Base-by-base conservation (phyloP, 2,113 vertebrate genomes). In the Ondatra zibethicus region DNA sequence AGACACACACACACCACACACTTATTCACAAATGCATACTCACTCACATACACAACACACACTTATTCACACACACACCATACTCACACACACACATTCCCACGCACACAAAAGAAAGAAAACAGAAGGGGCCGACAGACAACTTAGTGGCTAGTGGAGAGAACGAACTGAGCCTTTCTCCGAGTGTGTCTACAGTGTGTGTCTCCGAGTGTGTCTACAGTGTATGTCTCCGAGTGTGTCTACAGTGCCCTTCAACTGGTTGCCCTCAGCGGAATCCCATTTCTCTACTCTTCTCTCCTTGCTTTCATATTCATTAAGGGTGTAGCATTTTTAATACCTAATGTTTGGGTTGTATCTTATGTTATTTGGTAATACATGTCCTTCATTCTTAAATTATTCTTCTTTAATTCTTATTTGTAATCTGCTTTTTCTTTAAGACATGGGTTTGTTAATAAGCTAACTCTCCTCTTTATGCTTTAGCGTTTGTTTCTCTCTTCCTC, bases 361-460 rank as follows among this genome's bases (percentile, higher is more conserved):
- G 31, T 89, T 50, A 73, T 23, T 33, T 58, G 8, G 19, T 75
- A 86, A 85, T 39, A 14, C 25, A 50, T 68, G 14, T 31, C 36
- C 25, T 81, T 82, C 29, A 14, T 94, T 95, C 13, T 91, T 91
- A 25, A 29, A 39, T 86, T 36, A 27, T 89, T 80, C 68, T 80
- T 81, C 31, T 88, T 36, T 89, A 85, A 39, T 85, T 95, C 55
- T 70, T 73, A 8, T 55, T n/a, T 95, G 86, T 81, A 89, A 68
- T 89, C 65, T 75, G 14, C n/a, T 75, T 81, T 73, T 89, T 81
- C 50, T 80, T 42, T 25, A 45, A 75, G 31, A 39, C 45, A 72
- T 10, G 19, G 45, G 36, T 36, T n/a, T 88, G 23, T 78, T 80
- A 58, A 66, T 75, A 80, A 77, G 76, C 89, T 70, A 52, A 27